A percentile compares a stretch with the other conserved stretches of the same genome.
phyloP scores from a whole-genome alignment of 2,113 vertebrate genomes.

The Lophura nycthemera region DNA sequence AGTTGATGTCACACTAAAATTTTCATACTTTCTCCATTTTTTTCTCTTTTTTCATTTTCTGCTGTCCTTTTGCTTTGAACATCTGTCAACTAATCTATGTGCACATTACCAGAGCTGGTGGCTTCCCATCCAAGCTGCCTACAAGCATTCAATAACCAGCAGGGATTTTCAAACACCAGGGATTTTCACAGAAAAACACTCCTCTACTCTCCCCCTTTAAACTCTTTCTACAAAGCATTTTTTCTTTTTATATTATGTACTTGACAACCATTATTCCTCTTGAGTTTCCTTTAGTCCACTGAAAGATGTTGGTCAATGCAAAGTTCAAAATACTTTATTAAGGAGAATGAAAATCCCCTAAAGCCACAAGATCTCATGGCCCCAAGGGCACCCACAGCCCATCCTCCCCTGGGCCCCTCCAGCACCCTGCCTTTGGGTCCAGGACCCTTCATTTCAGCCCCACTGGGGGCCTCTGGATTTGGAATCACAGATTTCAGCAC shows the following conservation, averaged over 20 bases:
- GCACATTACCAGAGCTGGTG: not conserved
- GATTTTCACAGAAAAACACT: not conserved
- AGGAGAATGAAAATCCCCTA: not conserved
- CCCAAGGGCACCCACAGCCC: not conserved
- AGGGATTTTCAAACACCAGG: not conserved
- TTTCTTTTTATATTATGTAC: not conserved
- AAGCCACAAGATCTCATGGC: accelerated
- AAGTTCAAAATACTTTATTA: not conserved
- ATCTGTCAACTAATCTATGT: not conserved
- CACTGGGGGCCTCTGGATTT: not conserved
- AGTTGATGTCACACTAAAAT: not conserved
- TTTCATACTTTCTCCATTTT: not conserved
- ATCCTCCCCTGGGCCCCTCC: too few relatives aligned
- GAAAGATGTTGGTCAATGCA: not conserved
- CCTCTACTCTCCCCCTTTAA: not conserved
- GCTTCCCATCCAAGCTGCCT: not conserved
- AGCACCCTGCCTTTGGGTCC: not conserved
- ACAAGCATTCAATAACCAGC: not conserved
- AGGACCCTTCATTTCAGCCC: too few relatives aligned
- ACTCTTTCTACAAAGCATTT: not conserved
- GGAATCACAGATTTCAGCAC: not conserved
- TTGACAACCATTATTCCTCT: not conserved
- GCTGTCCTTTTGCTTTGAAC: not conserved
- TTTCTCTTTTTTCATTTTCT: not conserved
- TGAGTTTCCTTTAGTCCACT: not conserved